phyloP scores from a whole-genome alignment of 2,888 invertebrate genomes.

The Euspilapteryx auroguttella region DNA sequence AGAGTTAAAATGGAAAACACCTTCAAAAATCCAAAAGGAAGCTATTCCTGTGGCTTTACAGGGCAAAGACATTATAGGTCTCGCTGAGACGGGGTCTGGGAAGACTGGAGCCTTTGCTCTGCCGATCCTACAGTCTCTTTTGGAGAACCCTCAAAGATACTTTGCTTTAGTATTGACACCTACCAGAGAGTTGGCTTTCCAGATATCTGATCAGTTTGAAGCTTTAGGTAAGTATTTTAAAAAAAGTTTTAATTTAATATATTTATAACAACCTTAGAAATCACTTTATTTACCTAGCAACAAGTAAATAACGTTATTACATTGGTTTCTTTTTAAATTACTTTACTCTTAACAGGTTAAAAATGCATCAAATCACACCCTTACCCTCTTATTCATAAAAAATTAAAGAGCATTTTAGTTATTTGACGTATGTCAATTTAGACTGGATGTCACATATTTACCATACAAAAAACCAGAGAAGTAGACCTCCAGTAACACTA shows the following conservation, averaged over 20 bases:
- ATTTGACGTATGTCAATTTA: too few relatives aligned
- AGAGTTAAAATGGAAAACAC: constrained; percentile 90
- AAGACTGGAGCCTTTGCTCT: constrained; percentile 98
- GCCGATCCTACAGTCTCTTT: constrained; percentile 88
- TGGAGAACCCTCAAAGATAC: constrained; percentile 91
- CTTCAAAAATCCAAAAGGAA: constrained; percentile 94
- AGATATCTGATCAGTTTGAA: constrained; percentile 98
- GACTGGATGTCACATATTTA: too few relatives aligned
- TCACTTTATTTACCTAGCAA: too few relatives aligned
- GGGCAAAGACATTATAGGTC: constrained; percentile 70
- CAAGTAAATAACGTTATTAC: too few relatives aligned
- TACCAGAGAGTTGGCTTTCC: constrained; percentile 96
- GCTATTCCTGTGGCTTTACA: constrained; percentile 88
- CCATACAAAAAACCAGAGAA: too few relatives aligned
- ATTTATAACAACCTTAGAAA: constrained; percentile 1
- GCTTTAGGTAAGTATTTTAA: constrained; percentile 73
- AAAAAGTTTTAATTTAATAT: neutral
- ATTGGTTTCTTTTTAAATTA: too few relatives aligned
- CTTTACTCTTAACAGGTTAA: too few relatives aligned
- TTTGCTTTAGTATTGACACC: constrained; percentile 94
- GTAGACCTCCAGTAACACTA: too few relatives aligned
- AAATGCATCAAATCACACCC: too few relatives aligned
- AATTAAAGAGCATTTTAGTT: too few relatives aligned
- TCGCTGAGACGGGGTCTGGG: constrained; percentile 87
- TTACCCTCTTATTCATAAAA: too few relatives aligned